phyloP scores from a whole-genome alignment of 2,113 vertebrate species.

The Menura novaehollandiae region DNA sequence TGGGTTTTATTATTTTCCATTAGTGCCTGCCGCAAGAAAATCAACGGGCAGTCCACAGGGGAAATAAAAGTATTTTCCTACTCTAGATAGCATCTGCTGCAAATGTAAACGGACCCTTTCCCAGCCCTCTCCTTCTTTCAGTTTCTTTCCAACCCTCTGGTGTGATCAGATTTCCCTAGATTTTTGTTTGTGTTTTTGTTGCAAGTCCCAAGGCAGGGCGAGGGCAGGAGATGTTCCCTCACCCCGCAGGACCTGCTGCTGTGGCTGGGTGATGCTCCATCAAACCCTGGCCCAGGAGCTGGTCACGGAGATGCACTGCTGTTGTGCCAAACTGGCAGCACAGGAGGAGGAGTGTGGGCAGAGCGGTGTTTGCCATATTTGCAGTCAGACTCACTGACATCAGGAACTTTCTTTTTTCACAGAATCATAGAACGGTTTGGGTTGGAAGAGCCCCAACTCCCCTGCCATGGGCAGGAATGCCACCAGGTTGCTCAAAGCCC shows the following conservation, averaged over 20 bases:
- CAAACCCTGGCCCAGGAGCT: neutral
- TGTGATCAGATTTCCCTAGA: neutral
- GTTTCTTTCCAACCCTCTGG: neutral
- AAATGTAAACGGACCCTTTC: constrained; percentile 57
- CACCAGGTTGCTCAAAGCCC: neutral
- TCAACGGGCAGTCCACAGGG: constrained; percentile 64
- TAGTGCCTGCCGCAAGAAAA: constrained; percentile 70
- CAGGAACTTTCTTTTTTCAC: neutral
- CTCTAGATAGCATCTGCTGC: constrained; percentile 40
- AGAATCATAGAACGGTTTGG: neutral
- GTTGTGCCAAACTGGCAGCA: accelerated
- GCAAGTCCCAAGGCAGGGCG: neutral
- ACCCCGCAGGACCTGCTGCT: neutral
- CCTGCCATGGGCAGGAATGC: neutral
- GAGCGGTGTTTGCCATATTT: accelerated
- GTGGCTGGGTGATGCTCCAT: neutral
- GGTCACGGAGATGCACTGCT: accelerated
- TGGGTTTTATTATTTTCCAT: constrained; percentile 78
- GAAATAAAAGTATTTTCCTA: constrained; percentile 73
- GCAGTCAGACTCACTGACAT: neutral
- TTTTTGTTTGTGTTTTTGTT: neutral
- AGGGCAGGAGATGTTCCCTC: neutral
- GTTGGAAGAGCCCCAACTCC: neutral
- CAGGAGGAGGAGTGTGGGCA: neutral
- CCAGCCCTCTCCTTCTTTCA: neutral